phyloP scores from a whole-genome alignment of 2,113 vertebrate species.

The Leucosticte australis region DNA sequence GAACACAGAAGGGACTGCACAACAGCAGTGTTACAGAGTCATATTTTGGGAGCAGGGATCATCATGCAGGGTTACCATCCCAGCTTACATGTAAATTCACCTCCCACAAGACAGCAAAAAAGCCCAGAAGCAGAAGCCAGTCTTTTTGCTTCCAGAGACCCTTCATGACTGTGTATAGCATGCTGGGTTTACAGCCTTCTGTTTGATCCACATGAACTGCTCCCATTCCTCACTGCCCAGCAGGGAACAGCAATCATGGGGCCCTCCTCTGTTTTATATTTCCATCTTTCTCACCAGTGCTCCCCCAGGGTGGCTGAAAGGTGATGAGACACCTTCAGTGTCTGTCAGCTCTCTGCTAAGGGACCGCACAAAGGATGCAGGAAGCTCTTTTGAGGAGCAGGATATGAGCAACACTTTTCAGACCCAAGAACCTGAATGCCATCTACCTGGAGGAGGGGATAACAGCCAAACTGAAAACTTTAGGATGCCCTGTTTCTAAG shows the following conservation, averaged over 20 bases:
- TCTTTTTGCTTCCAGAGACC: not conserved
- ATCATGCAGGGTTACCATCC: not conserved
- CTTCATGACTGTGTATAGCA: not conserved
- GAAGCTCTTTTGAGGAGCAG: not conserved
- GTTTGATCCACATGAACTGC: not conserved
- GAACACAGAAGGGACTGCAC: not conserved
- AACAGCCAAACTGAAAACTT: not conserved
- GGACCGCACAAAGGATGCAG: not conserved
- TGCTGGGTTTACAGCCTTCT: not conserved
- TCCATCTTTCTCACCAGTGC: rapidly evolving
- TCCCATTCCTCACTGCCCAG: not conserved
- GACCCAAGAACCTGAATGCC: not conserved
- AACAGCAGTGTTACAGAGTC: not conserved
- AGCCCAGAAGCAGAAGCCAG: not conserved
- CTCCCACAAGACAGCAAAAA: not conserved
- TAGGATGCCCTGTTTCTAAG: not conserved
- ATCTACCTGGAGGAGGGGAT: not conserved
- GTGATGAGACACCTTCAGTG: not conserved
- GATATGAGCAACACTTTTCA: not conserved
- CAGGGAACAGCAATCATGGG: not conserved
- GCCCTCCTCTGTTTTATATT: not conserved
- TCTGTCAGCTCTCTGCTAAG: not conserved
- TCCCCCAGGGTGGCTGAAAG: not conserved
- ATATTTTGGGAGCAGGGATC: not conserved
- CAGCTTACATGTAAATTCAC: not conserved